phyloP scores from a whole-genome alignment of 1,140 invertebrate species.

The Gonioctena quinquepunctata region DNA sequence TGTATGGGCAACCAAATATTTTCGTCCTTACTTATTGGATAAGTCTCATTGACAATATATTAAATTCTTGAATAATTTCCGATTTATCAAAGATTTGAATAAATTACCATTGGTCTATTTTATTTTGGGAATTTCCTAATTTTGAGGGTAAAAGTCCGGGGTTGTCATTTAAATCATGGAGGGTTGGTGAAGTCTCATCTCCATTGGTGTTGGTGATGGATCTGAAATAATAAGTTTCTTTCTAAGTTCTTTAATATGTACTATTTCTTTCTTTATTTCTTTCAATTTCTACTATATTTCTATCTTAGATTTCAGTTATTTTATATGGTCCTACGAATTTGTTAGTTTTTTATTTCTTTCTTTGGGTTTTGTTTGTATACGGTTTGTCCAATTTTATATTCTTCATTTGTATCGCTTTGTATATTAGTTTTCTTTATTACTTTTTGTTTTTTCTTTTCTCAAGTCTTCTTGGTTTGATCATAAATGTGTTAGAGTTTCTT shows the following conservation, averaged over 20 bases:
- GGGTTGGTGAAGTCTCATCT: neutral
- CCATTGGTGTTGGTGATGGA: neutral
- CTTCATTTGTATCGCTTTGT: neutral
- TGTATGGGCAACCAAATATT: too few relatives aligned
- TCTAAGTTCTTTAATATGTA: constrained; percentile 14
- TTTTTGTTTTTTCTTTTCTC: neutral
- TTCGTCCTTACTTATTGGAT: too few relatives aligned
- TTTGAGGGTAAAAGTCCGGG: constrained; percentile 28
- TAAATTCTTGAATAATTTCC: constrained; percentile 1
- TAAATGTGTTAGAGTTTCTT: constrained; percentile 2
- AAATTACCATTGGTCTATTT: constrained; percentile 23
- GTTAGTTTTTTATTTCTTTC: constrained; percentile 1
- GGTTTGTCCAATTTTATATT: constrained; percentile 12
- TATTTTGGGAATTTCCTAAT: constrained; percentile 20
- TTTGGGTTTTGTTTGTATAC: neutral
- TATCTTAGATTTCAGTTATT: neutral
- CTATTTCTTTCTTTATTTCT: constrained; percentile 6
- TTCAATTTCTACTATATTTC: constrained; percentile 10
- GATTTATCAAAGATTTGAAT: constrained; percentile 19
- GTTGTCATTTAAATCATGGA: constrained; percentile 21
- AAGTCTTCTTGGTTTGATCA: neutral
- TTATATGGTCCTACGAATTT: neutral
- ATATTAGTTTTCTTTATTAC: constrained; percentile 2
- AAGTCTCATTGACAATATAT: too few relatives aligned
- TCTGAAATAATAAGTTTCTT: constrained; percentile 5